A percentile compares a stretch with the other conserved stretches of the same genome.
These are phyloP conservation scores for Paramacrobiotus metropolitanus DNA, from an alignment of 1,140 invertebrate species.

Conservation along the genomic window DNA sequence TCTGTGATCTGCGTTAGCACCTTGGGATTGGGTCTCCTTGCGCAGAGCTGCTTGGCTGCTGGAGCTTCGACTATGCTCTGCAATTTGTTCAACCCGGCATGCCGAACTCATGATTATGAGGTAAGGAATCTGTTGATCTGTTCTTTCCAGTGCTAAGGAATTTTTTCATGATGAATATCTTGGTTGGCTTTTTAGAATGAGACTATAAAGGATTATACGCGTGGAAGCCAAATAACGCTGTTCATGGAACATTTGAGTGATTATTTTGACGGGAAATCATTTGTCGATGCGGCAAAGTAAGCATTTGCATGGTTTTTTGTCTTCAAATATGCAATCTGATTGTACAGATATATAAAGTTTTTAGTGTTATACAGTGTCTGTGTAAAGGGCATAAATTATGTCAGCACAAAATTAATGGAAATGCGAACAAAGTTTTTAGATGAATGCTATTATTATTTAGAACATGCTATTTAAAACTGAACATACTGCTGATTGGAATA, in stretches of 20 bases:
- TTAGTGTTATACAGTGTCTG: too few relatives aligned
- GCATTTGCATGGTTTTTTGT: too few relatives aligned
- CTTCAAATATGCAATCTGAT: too few relatives aligned
- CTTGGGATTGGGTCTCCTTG: conserved; percentile 34
- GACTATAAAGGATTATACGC: background rate
- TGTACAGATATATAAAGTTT: too few relatives aligned
- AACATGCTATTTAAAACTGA: background rate
- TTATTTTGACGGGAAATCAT: background rate
- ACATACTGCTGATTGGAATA: background rate
- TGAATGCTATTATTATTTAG: background rate
- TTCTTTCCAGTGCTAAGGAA: background rate
- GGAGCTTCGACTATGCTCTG: conserved; percentile 35
- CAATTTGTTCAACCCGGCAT: conserved; percentile 19
- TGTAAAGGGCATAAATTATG: too few relatives aligned
- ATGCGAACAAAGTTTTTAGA: too few relatives aligned
- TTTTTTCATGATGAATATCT: background rate
- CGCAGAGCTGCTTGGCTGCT: conserved; percentile 34
- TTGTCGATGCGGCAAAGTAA: background rate
- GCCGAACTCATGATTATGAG: background rate
- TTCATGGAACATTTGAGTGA: background rate
- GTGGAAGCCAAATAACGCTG: background rate
- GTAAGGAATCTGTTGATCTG: background rate
- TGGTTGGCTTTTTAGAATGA: background rate
- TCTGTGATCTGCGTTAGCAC: conserved; percentile 32
- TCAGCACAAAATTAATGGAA: too few relatives aligned